Percentiles rank a stretch among this genome's conserved stretches.
Evolutionary conservation across 2,888 invertebrate species (phyloP).

Genomic region (Sympetrum striolatum): DNA sequence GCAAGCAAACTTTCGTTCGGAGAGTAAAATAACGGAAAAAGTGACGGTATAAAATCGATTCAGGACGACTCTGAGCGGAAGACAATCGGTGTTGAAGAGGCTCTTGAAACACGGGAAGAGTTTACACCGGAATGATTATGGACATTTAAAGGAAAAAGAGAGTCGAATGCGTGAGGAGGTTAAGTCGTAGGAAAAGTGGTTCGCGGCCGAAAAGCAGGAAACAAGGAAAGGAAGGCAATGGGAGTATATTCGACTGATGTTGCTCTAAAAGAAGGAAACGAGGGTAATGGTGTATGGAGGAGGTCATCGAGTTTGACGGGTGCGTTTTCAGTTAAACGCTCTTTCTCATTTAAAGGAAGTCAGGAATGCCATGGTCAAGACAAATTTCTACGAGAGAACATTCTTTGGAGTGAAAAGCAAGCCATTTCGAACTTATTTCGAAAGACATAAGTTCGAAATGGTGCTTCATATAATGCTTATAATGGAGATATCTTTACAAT

Average conservation of each 20-base stretch:
- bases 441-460: too few species aligned
- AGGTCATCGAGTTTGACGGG: background rate
- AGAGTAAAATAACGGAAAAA: too few species aligned
- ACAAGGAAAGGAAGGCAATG: background rate
- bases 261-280: background rate
- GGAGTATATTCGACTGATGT: background rate
- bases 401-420: too few species aligned
- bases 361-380: background rate
- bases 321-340: background rate
- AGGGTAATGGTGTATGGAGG: constrained; percentile 8
- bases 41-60: too few species aligned
- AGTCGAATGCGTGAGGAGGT: background rate
- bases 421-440: too few species aligned
- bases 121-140: background rate
- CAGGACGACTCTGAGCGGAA: background rate
- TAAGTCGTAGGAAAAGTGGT: background rate
- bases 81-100: background rate
- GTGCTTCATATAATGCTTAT: too few species aligned
- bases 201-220: background rate
- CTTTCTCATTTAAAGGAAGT: background rate
- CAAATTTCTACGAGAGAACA: too few species aligned
- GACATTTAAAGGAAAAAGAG: background rate
- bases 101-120: background rate
- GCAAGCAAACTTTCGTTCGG: too few species aligned
- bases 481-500: too few species aligned